phyloP scores from a whole-genome alignment of 1,140 invertebrate genomes.

The Eriosoma lanigerum region DNA sequence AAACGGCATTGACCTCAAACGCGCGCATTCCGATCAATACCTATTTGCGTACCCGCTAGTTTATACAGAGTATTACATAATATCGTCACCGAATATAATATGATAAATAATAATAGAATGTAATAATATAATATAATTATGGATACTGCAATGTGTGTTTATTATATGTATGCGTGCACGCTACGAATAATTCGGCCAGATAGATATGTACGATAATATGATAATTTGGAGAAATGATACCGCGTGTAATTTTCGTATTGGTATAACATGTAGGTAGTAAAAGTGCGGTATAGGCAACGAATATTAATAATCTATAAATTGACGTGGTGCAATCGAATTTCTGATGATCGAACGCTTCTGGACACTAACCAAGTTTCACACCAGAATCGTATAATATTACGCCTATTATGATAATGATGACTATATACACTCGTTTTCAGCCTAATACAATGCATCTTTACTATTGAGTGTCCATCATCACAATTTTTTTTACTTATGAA shows the following conservation, averaged over 20 bases:
- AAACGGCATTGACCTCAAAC: too few species aligned
- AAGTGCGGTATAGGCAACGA: not conserved
- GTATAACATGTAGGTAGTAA: not conserved
- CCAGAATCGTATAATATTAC: not conserved
- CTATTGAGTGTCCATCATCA: too few species aligned
- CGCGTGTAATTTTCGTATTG: not conserved
- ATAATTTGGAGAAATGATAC: slow-evolving; percentile 26
- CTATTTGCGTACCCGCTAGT: too few species aligned
- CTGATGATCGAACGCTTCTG: slow-evolving; percentile 3
- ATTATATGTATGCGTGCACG: too few species aligned
- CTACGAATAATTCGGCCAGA: too few species aligned
- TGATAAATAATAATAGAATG: not conserved
- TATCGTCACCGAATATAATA: not conserved
- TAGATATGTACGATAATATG: not conserved
- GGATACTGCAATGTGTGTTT: too few species aligned
- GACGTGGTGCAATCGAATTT: not conserved
- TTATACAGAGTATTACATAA: too few species aligned
- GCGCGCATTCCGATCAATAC: too few species aligned
- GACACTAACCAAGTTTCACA: slow-evolving; percentile 25
- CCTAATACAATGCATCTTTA: too few species aligned
- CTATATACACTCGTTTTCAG: too few species aligned
- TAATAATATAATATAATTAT: not conserved
- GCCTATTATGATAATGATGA: too few species aligned
- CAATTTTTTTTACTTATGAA: too few species aligned
- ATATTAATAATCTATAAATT: not conserved